phyloP scores from a whole-genome alignment of 92 coral and sea anemone species.

The Ricordea florida region DNA sequence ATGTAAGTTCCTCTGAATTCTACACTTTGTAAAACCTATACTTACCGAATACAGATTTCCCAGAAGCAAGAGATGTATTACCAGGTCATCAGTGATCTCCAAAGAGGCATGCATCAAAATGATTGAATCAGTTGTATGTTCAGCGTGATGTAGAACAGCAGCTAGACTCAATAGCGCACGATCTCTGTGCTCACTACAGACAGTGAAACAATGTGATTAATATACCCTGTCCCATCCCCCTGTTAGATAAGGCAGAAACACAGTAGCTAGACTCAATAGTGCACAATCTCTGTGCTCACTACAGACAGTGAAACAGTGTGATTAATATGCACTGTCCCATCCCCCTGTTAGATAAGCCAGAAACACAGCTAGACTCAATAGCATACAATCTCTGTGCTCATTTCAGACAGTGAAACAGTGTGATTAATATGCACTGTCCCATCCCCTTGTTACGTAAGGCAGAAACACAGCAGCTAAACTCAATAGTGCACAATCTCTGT shows the following conservation, averaged over 20 bases:
- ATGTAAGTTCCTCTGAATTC: background rate
- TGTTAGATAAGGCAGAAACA: too few relatives aligned
- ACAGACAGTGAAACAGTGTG: background rate
- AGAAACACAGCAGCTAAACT: slow-evolving; percentile 92
- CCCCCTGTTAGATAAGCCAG: too few relatives aligned
- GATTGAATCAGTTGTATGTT: slow-evolving; percentile 70
- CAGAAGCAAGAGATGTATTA: slow-evolving; percentile 68
- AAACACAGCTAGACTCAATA: slow-evolving; percentile 89
- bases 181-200: slow-evolving; percentile 71
- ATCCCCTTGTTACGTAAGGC: too few relatives aligned
- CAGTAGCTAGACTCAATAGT: slow-evolving; percentile 79
- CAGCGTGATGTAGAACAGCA: slow-evolving; percentile 74
- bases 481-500: slow-evolving; percentile 77
- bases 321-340: background rate
- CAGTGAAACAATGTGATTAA: background rate
- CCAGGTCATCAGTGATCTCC: slow-evolving; percentile 58
- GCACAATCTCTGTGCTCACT: slow-evolving; percentile 84
- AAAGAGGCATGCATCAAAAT: slow-evolving; percentile 77
- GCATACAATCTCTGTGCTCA: slow-evolving; percentile 75
- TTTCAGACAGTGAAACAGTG: slow-evolving; percentile 12
- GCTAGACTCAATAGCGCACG: slow-evolving; percentile 88
- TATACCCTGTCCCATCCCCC: too few relatives aligned
- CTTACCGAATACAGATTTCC: slow-evolving; percentile 92
- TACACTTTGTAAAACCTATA: too few relatives aligned
- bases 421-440: background rate